Percentiles rank a stretch among this genome's conserved stretches.
Evolutionary conservation across 2,888 invertebrate species (phyloP).

Genomic region (Neuroscelio doddi): DNA sequence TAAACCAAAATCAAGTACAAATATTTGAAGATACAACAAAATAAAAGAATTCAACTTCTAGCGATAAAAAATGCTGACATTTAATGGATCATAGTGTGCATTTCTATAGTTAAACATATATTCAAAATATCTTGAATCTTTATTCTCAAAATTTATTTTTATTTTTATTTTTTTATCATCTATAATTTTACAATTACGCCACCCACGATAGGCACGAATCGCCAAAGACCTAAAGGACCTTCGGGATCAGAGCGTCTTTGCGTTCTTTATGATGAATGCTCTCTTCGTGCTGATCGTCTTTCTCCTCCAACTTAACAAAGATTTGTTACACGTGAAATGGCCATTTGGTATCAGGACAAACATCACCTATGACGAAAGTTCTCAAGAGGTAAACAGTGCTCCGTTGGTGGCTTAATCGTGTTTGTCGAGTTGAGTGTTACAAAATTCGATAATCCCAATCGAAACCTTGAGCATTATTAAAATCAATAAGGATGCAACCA

Average conservation of each 20-base stretch:
- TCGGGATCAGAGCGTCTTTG: slow-evolving; percentile 95
- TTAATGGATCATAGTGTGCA: too few species aligned
- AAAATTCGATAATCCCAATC: neutral
- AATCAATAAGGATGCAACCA: slow-evolving; percentile 22
- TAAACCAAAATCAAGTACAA: too few species aligned
- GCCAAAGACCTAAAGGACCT: slow-evolving; percentile 93
- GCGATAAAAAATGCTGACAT: too few species aligned
- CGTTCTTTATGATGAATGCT: slow-evolving; percentile 99
- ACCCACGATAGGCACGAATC: slow-evolving; percentile 84
- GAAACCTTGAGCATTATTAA: neutral
- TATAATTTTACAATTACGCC: slow-evolving; percentile 23
- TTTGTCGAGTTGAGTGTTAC: slow-evolving; percentile 22
- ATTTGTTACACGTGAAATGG: slow-evolving; percentile 96
- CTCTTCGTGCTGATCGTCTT: slow-evolving; percentile 99
- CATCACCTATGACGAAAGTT: slow-evolving; percentile 90
- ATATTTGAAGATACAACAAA: too few species aligned
- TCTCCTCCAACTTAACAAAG: slow-evolving; percentile 98
- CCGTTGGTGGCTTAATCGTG: slow-evolving; percentile 53
- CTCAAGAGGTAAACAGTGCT: slow-evolving; percentile 88
- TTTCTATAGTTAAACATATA: too few species aligned
- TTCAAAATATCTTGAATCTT: slow-evolving; percentile 1
- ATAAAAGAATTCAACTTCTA: too few species aligned
- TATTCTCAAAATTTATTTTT: slow-evolving; percentile 10
- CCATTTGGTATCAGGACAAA: slow-evolving; percentile 95
- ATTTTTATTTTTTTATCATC: slow-evolving; percentile 22